Evolutionary conservation across 1,140 invertebrate species (phyloP), one percentile per base, ranked within the genome.

Genomic region (Hyles vespertilio): DNA sequence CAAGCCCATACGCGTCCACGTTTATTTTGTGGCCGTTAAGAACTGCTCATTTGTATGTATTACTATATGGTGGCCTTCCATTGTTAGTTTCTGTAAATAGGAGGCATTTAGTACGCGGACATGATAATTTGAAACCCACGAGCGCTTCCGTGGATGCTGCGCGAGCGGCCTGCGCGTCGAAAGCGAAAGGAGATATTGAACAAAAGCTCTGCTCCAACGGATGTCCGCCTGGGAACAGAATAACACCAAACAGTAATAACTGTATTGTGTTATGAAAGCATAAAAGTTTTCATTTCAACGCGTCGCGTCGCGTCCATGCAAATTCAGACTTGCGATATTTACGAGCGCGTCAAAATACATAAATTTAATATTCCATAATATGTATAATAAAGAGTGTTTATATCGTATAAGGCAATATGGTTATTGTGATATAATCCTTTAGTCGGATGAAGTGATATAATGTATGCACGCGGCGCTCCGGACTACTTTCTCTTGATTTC

Each of bases 401-500:
- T 44, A 54, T 44, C 22, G 12, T 2, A 6, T 12, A 54, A 54
- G 11, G 52, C 10, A 10, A 11, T 46, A 44, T 54, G 59, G 55
- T 8, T 1, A 40, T 52, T 66, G 65, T 87, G 83, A 88, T 84
- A 86, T 86, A 88, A 88, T 78, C 72, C 70, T 58, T 71, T 70
- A 65, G 69, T 63, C 75, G 72, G 73, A 81, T 84, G 75, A 77
- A 79, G 72, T 87, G 83, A 88, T 88, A 88, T 86, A 86, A 88
- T 84, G 75, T 78, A 84, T 82, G 75, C 79, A 76, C 62, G 61
- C 72, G 72, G 70, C 77, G 75, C 74, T 63, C 70, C 77, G 81
- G 72, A 80, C 84, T 83, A 86, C 86, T 87, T n/a, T 89, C 86
- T 84, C 86, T 85, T 62, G 79, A 88, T 87, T 87, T 89, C 83